Evolutionary conservation across 37 sponge, comb jelly and placozoan genomes (phyloP), one percentile per base, ranked within the genome.

Genomic region (Spongilla lacustris): DNA sequence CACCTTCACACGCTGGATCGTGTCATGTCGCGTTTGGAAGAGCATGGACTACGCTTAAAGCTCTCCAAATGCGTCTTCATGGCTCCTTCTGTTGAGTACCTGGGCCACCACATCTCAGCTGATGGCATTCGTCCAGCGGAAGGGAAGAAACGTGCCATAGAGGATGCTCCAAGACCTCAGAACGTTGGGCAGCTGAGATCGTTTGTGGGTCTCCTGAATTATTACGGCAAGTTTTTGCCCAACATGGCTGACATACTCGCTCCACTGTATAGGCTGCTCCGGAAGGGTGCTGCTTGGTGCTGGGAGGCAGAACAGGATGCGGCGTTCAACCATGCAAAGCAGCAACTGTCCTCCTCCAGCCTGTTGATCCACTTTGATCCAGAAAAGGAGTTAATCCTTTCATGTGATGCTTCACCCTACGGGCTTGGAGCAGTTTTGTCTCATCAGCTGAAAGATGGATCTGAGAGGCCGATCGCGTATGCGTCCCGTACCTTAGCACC

Each of bases 361-460:
- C 14, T 84, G 11, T 68, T 84, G 33, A 26, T n/a, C 4, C 85
- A 84, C 46, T 84, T 36, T 29, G 69, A 84, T 70, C 76, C 77
- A 2, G 14, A 58, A 37, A 76, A 48, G 28, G 29, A 41, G 27
- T 32, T 84, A 2, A 17, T 35, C 1, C 11, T 84, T 34, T 36
- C 81, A 9, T 46, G 74, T 80, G 87, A 79, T 75, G 87, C 81
- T 21, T 86, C 80, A 35, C 81, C 74, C 1, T 79, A 86, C 48
- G 87, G 87, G 49, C 74, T 86, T 9, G 87, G 80, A 41, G 80
- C 87, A 9, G 87, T 86, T 8, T 13, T 86, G 74, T 86, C 87
- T 0, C 87, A 86, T 27, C 3, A 0, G 2, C 8, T 48, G 0
- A 66, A 29, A 23, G 74, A 86, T 71, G 74, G 74, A 0, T 26